Evolutionary conservation across 2,797 vertebrate species (phyloP).

Genomic region (Peromyscus aztecus): DNA sequence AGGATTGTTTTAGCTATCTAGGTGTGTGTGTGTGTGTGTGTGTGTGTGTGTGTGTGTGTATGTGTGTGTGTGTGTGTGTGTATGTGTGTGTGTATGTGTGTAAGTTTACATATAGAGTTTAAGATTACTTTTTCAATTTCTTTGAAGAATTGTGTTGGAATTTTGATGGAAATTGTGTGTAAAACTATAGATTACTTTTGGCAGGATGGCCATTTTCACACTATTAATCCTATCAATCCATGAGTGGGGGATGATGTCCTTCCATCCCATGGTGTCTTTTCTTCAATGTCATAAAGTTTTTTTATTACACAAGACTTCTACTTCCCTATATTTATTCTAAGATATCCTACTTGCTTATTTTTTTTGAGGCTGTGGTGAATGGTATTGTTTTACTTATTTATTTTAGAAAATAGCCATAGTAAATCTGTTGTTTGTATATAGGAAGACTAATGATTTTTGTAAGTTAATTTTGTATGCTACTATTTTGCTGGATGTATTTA

Average conservation of each 20-base stretch:
- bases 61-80: neutral
- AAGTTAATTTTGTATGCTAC: neutral
- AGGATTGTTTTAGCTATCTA: neutral
- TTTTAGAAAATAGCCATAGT: neutral
- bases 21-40: neutral
- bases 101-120: neutral
- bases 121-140: neutral
- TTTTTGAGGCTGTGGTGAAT: neutral
- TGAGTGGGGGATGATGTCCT: neutral
- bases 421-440: neutral
- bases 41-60: neutral
- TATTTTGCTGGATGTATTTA: neutral
- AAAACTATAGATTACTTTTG: neutral
- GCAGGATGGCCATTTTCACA: neutral
- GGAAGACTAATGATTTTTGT: neutral
- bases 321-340: neutral
- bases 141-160: neutral
- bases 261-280: neutral
- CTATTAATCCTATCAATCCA: neutral
- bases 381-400: neutral
- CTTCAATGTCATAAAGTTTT: neutral
- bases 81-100: neutral
- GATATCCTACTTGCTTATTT: neutral
- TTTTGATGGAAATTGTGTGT: neutral
- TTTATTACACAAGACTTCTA: neutral